These are phyloP conservation scores for Brienomyrus longianalis DNA, from an alignment of 2,113 vertebrate genomes.

Conservation along the genomic window DNA sequence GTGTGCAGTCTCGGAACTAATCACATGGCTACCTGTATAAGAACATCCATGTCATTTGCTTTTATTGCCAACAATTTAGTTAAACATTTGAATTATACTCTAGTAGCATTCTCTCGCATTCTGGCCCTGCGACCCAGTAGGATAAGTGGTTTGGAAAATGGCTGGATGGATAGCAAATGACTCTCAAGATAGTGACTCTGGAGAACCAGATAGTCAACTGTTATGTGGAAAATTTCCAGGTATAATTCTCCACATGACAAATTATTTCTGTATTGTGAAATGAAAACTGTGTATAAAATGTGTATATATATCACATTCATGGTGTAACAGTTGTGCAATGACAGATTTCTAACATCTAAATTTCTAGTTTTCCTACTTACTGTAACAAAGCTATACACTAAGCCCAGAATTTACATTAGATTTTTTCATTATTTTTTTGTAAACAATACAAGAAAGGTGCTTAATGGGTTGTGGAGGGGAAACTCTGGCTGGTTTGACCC, in stretches of 20 bases:
- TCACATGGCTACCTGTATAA: neutral
- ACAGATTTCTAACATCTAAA: neutral
- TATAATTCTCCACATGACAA: constrained; percentile 21
- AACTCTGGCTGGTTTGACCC: neutral
- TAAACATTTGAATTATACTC: neutral
- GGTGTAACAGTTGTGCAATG: neutral
- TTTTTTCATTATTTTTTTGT: too few species aligned
- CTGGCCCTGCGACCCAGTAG: too few species aligned
- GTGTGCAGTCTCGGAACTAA: constrained; percentile 21
- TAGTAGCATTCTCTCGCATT: too few species aligned
- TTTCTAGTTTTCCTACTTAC: neutral
- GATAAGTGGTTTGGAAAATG: too few species aligned
- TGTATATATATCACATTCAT: neutral
- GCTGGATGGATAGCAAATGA: neutral
- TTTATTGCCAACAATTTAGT: neutral
- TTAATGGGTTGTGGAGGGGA: neutral
- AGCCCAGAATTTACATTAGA: neutral
- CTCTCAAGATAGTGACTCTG: neutral
- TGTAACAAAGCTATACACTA: neutral
- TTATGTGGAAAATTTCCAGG: neutral
- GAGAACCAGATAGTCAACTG: neutral
- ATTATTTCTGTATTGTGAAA: constrained; percentile 30
- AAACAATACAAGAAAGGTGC: neutral
- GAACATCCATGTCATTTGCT: constrained; percentile 4
- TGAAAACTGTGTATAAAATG: neutral